Evolutionary conservation across 1,140 invertebrate genomes (phyloP), one percentile per base, ranked within the genome.

Genomic region (Drosophila asahinai): DNA sequence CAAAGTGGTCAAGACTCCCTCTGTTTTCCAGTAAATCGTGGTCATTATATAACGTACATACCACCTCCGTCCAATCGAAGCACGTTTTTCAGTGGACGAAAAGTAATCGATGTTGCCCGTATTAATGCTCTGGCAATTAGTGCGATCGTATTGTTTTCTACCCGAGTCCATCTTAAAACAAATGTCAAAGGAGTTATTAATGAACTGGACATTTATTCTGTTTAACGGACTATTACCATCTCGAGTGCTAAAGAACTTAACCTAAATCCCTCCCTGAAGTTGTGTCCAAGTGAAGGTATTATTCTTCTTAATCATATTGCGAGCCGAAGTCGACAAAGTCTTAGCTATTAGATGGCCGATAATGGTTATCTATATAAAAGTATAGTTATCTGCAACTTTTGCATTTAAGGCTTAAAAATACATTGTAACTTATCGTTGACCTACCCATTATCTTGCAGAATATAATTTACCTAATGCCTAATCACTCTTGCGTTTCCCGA

Each of bases 81-180:
- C 47, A 51, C 38, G 61, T 70, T n/a, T 17, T 19, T 48, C 15
- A 58, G 36, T 47, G 40, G 30, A 25, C 19, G 57, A 59, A 42
- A 52, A 43, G 38, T 27, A 90, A 76, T 81, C 78, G 72, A 90
- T 84, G 78, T 42, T 40, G 11, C 40, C 48, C 5, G 81, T 60
- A 81, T 81, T 87, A 87, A 87, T 87, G 84, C 57, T 62, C 25
- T 25, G 58, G 81, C 84, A 79, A 89, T 89, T 89, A 89, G 86
- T 76, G 59, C 66, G 77, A 73, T 90, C 70, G 90, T 84, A 89
- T 90, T 90, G 84, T 78, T 90, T 75, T 89, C 40, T 73, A 61
- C 51, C 68, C 63, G 67, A 66, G 68, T 51, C 67, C 77, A 68
- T 87, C 22, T 70, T 71, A 66, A 81, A 81, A 72, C 77, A 72